Evolutionary conservation across 2,113 vertebrate species (phyloP).

Genomic region (Ictidomys tridecemlineatus): DNA sequence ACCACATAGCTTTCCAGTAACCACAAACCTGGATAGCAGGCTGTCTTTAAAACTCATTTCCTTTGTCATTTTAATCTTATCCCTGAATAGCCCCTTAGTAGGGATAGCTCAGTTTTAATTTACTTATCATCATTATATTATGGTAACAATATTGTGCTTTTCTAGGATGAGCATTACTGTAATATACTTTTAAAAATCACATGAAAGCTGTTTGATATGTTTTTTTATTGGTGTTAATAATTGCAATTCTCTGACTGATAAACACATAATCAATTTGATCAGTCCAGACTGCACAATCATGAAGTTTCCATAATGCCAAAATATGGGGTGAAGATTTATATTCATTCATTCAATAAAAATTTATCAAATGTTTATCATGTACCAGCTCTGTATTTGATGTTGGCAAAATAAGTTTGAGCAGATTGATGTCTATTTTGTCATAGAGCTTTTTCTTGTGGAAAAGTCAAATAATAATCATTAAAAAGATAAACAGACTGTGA

Average conservation of each 20-base stretch:
- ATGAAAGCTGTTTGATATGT: slow-evolving; percentile 13
- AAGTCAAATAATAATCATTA: not conserved
- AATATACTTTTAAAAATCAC: not conserved
- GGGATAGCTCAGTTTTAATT: not conserved
- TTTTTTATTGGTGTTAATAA: not conserved
- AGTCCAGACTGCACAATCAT: not conserved
- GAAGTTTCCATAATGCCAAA: not conserved
- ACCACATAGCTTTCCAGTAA: not conserved
- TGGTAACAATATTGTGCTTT: not conserved
- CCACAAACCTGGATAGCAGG: not conserved
- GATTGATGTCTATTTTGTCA: not conserved
- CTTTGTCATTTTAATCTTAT: not conserved
- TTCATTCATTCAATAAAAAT: not conserved
- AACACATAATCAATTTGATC: not conserved
- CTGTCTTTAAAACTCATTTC: not conserved
- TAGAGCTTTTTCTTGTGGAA: not conserved
- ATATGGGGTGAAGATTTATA: not conserved
- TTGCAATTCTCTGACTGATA: not conserved
- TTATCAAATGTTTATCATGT: not conserved
- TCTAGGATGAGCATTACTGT: not conserved
- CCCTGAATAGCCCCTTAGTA: not conserved
- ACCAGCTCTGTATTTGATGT: not conserved
- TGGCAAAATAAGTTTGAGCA: not conserved
- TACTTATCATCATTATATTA: not conserved
- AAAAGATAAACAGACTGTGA: not conserved